Base-by-base conservation (phyloP, 1,140 invertebrate species). In the Caerostris darwini region DNA sequence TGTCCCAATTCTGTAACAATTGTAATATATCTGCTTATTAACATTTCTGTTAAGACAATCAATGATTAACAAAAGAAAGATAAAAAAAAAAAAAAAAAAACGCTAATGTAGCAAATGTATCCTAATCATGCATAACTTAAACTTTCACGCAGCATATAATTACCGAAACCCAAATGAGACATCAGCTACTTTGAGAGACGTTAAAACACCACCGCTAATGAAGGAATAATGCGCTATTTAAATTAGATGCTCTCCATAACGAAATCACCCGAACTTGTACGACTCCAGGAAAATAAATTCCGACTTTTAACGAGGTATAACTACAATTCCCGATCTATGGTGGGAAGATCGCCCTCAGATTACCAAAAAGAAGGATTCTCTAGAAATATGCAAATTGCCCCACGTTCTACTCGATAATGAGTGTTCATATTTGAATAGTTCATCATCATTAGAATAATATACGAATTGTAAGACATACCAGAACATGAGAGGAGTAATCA, bases 361-460 rank as follows among this genome's bases (percentile, higher is more conserved):
- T 34, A 34, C 17, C 61, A 34, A 50, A 50, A 77, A 77, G 71
- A 77, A 53, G 71, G 71, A 77, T 77, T 53, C 71, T 34, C 0
- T 10, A 89, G 87, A 53, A 89, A 89, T 69, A 89, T 89, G 87
- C 19, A 89, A 89, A 89, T 89, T 14, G 69, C 10, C 3, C 34
- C 19, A 69, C 14, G 64, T n/a, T 7, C 14, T 14, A 67, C 50
- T 50, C 87, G 87, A 89, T 89, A 89, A 89, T 89, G 87, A 69
- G 34, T 53, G 64, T 69, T 89, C 61, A 69, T 89, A 89, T 89
- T 89, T 89, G 87, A 89, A 89, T 89, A 89, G 61, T 89, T 89
- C 87, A 89, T 89, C 87, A 89, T 89, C 87, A 89, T 89, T 89
- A 89, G 87, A 69, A 89, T 89, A 71, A 89, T 69, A 61, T 69